Evolutionary conservation across 1,140 invertebrate species (phyloP).

Genomic region (Calliphora vicina): DNA sequence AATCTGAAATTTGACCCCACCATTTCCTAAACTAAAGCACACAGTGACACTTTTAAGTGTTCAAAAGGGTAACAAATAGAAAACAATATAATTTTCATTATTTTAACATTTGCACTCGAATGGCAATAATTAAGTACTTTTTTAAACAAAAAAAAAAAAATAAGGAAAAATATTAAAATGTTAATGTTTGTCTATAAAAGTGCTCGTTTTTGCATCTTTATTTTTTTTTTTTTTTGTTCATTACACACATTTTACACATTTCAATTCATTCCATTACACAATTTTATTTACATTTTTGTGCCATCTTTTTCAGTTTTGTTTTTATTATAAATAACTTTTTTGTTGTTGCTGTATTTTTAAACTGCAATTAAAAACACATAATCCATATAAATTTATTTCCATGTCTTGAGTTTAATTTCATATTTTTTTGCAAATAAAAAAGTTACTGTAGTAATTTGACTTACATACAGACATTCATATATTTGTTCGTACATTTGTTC

Average conservation of each 20-base stretch:
- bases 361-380: background rate
- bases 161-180: too few relatives aligned
- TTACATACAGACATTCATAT: background rate
- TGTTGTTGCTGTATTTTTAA: background rate
- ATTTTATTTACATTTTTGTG: background rate
- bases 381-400: background rate
- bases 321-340: background rate
- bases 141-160: too few relatives aligned
- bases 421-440: background rate
- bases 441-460: background rate
- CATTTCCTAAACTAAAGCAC: too few relatives aligned
- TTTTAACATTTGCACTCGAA: background rate
- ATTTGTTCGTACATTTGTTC: background rate
- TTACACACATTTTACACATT: background rate
- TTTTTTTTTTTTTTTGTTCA: background rate
- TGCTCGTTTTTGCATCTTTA: background rate
- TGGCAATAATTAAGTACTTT: too few relatives aligned
- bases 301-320: background rate
- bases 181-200: too few relatives aligned
- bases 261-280: slow-evolving; percentile 1
- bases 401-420: background rate
- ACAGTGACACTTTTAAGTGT: background rate
- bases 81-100: background rate
- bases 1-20: too few relatives aligned
- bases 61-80: background rate